A percentile compares a stretch with the other conserved stretches of the same genome.
Evolutionary conservation across 2,888 invertebrate species (phyloP).

Genomic region (Habroteleia sp.): DNA sequence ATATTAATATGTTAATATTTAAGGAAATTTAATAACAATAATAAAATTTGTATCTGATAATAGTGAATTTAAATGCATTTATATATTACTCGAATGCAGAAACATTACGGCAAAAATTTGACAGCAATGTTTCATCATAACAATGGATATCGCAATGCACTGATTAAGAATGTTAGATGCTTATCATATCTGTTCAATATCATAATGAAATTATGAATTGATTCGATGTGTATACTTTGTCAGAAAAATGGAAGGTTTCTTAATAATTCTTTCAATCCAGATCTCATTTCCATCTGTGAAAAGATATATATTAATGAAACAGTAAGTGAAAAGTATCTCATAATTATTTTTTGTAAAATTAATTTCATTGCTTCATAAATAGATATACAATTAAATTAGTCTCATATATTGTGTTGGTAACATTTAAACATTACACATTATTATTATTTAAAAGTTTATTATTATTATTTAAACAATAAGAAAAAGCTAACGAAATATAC

Average conservation of each 20-base stretch:
- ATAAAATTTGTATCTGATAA: conserved; percentile 34
- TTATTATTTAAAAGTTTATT: too few relatives aligned
- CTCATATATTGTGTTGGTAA: too few relatives aligned
- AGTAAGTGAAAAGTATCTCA: too few relatives aligned
- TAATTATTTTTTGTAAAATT: too few relatives aligned
- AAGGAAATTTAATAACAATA: conserved; percentile 44
- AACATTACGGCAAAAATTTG: conserved; percentile 38
- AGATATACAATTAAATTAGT: too few relatives aligned
- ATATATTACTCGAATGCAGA: conserved; percentile 44
- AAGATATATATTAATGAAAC: too few relatives aligned
- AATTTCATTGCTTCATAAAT: too few relatives aligned
- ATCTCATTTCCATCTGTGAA: too few relatives aligned
- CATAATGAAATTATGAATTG: conserved; percentile 44
- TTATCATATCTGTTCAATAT: conserved; percentile 46
- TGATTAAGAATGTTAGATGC: conserved; percentile 44
- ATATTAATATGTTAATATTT: conserved; percentile 39
- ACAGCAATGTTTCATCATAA: conserved; percentile 47
- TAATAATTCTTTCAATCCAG: conserved; percentile 12
- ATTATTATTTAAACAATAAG: too few relatives aligned
- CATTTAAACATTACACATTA: too few relatives aligned
- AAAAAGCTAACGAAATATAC: too few relatives aligned
- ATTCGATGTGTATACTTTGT: conserved; percentile 4
- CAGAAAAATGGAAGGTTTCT: conserved; percentile 16
- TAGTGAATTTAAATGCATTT: too few relatives aligned
- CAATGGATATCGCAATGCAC: conserved; percentile 45